Evolutionary conservation across 2,113 vertebrate species (phyloP).

Genomic region (Cottus gobio): DNA sequence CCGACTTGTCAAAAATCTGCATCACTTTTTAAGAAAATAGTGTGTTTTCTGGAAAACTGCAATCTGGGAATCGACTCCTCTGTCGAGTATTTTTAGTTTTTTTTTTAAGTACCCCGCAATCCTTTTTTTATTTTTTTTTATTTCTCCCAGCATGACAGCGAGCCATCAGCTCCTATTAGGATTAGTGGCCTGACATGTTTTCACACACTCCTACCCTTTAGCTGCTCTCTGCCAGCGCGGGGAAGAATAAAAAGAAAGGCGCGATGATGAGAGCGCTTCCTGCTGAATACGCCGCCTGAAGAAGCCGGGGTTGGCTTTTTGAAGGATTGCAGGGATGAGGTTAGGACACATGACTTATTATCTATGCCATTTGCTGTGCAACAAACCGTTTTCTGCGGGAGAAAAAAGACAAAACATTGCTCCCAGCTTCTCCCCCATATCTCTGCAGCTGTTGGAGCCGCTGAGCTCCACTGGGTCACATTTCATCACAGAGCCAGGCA

Average conservation of each 20-base stretch:
- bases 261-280: conserved; percentile 21
- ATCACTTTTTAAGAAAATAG: conserved; percentile 56
- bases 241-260: conserved; percentile 18
- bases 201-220: conserved; percentile 71
- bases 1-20: too few species aligned
- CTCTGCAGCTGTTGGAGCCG: conserved; percentile 3
- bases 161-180: conserved; percentile 80
- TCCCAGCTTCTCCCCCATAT: conserved; percentile 4
- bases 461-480: conserved; percentile 35
- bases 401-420: conserved; percentile 12
- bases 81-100: conserved; percentile 8
- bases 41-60: conserved; percentile 61
- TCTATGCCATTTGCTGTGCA: conserved; percentile 53
- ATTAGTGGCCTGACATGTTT: conserved; percentile 79
- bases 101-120: conserved; percentile 61
- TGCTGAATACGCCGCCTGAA: conserved; percentile 24
- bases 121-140: conserved; percentile 69
- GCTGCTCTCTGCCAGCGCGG: conserved; percentile 55
- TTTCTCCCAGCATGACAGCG: conserved; percentile 72
- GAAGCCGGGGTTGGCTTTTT: conserved; percentile 50
- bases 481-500: conserved; percentile 43
- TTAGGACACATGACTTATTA: conserved; percentile 12
- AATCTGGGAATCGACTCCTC: conserved; percentile 64
- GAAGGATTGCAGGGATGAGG: not conserved
- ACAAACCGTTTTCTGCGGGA: conserved; percentile 22